A percentile compares a stretch with the other conserved stretches of the same genome.
Conservation (phyloP, 1,140 invertebrate species). For the Agrypnia vestita region DNA sequence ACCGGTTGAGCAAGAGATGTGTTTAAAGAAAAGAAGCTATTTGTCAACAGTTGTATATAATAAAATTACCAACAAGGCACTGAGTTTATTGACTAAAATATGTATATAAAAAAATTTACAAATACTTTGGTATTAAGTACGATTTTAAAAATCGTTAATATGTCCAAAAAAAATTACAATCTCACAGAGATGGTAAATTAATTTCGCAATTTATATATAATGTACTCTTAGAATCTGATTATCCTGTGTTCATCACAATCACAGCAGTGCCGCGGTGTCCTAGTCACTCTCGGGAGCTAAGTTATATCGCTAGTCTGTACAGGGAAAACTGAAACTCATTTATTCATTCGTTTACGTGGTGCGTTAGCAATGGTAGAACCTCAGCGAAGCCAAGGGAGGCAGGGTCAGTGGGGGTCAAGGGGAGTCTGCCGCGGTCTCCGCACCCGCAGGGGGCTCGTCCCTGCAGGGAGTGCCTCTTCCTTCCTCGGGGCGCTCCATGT, state of each 20-base stretch:
- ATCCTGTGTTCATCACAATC: slow-evolving; percentile 61
- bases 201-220: slow-evolving; percentile 26
- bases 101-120: slow-evolving; percentile 56
- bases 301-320: background rate
- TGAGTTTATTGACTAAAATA: slow-evolving; percentile 57
- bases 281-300: slow-evolving; percentile 30
- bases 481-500: slow-evolving; percentile 28
- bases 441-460: slow-evolving; percentile 45
- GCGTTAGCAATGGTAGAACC: slow-evolving; percentile 52
- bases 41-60: slow-evolving; percentile 49
- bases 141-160: slow-evolving; percentile 39
- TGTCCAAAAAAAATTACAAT: slow-evolving; percentile 44
- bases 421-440: background rate
- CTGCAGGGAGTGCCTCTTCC: slow-evolving; percentile 57
- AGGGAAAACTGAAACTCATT: slow-evolving; percentile 31
- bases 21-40: slow-evolving; percentile 43
- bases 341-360: slow-evolving; percentile 55
- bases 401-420: slow-evolving; percentile 53
- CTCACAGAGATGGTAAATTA: slow-evolving; percentile 42
- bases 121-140: slow-evolving; percentile 59
- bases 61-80: slow-evolving; percentile 61
- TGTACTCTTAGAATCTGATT: slow-evolving; percentile 34
- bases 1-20: slow-evolving; percentile 25
- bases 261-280: slow-evolving; percentile 54
- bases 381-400: slow-evolving; percentile 46